Evolutionary conservation across 2,113 vertebrate species (phyloP).

Genomic region (Odontophorus gujanensis): DNA sequence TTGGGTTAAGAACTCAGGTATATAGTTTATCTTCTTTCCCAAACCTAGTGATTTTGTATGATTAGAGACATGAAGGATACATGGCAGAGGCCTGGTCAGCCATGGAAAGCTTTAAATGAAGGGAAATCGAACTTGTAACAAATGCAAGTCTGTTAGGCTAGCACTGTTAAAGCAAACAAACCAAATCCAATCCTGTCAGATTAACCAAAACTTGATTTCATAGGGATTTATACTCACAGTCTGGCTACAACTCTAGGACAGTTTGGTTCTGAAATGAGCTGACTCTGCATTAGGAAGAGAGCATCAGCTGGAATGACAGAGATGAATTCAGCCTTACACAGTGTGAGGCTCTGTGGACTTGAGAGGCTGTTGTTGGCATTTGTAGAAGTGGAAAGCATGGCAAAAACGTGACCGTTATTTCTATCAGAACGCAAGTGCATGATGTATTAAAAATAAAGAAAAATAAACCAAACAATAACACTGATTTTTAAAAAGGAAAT

Average conservation of each 20-base stretch:
- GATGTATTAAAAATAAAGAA: neutral
- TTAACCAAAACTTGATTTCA: neutral
- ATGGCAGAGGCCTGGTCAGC: neutral
- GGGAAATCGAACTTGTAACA: neutral
- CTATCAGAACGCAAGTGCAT: neutral
- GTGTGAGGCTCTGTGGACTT: neutral
- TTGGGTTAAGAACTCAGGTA: neutral
- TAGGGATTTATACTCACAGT: neutral
- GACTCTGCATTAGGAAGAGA: neutral
- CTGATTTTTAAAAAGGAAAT: neutral
- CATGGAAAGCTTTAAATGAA: neutral
- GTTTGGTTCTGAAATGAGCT: neutral
- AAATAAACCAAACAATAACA: no score
- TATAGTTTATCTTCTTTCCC: neutral
- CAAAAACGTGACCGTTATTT: neutral
- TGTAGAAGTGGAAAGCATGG: neutral
- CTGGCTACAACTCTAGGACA: neutral
- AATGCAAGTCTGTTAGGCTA: neutral
- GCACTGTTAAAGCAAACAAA: neutral
- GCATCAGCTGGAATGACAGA: neutral
- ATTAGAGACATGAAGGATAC: neutral
- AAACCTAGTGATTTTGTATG: neutral
- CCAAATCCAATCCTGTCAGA: neutral
- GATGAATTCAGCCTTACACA: neutral
- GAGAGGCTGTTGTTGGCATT: neutral